A percentile compares a stretch with the other conserved stretches of the same genome.
phyloP scores from a whole-genome alignment of 2,888 invertebrate genomes.

The Matsumyia berberina region DNA sequence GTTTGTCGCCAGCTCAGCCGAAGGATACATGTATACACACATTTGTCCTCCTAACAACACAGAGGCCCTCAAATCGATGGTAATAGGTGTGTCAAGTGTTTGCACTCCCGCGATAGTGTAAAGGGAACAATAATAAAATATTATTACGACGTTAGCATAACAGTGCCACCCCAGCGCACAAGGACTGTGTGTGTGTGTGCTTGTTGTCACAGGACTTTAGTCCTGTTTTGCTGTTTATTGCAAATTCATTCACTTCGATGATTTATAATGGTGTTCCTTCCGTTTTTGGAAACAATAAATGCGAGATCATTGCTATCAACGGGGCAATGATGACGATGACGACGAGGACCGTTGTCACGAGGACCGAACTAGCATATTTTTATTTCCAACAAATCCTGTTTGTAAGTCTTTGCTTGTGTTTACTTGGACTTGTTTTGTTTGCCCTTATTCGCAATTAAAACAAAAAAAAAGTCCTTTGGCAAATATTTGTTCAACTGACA shows the following conservation, averaged over 20 bases:
- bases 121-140: conserved; percentile 63
- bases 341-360: background rate
- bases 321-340: background rate
- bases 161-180: conserved; percentile 14
- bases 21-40: conserved; percentile 13
- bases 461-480: conserved; percentile 28
- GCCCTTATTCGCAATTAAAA: conserved; percentile 57
- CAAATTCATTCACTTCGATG: conserved; percentile 57
- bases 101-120: conserved; percentile 55
- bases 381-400: conserved; percentile 2
- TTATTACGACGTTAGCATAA: conserved; percentile 67
- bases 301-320: conserved; percentile 11
- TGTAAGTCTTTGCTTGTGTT: conserved; percentile 18
- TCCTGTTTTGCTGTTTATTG: conserved; percentile 50
- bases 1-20: background rate
- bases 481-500: conserved; percentile 29
- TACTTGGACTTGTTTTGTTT: conserved; percentile 58
- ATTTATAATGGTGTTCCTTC: conserved; percentile 65
- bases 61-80: conserved; percentile 27
- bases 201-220: conserved; percentile 59
- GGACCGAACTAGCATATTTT: conserved; percentile 43
- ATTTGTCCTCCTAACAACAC: conserved; percentile 4
- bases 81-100: conserved; percentile 69
- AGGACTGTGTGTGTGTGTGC: conserved; percentile 32
- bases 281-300: conserved; percentile 40